Evolutionary conservation across 2,888 invertebrate species (phyloP), one percentile per base, ranked within the genome.

Genomic region (Oxycera nigricornis): DNA sequence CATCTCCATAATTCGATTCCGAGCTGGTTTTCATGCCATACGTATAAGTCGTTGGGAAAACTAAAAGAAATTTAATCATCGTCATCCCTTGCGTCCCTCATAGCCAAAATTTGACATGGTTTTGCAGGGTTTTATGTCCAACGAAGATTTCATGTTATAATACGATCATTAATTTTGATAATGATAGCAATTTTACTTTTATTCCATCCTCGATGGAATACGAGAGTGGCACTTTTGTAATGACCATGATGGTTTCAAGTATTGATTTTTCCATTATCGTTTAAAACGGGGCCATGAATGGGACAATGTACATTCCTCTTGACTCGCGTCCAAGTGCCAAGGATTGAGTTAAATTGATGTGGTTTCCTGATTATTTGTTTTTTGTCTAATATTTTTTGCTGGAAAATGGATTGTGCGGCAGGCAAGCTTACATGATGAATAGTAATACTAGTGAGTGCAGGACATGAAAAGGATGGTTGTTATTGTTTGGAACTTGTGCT

Each of bases 161-260:
- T 70, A 52, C 52, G 70, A 52, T 70, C 70, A 70, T 70, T 70
- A 70, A 70, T 70, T 70, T 70, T 31, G 70, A 70, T 70, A 70
- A 70, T 52, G 70, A 52, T 52, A 52, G 52, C 70, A 52, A 52
- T 70, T 70, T 52, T 31, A 20, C 52, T 70, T 70, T 70, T 55
- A 70, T 70, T 70, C 26, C 52, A 70, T 55, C 31, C 70, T 30
- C 31, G 17, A 22, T 35, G 70, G 31, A 55, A 55, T 31, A 65
- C 39, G 24, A 65, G 14, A 39, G 41, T 24, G 39, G 41, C 39
- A 41, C 41, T 39, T 26, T 30, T 65, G 62, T 65, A 65, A 65
- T 65, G 65, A 65, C 41, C 41, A 17, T 11, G 39, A 65, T 65
- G 41, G 39, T 41, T 65, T 39, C 41, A 39, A 65, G 41, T 65